Conservation (phyloP, 2,888 invertebrate genomes). For the Cephus runcator region DNA sequence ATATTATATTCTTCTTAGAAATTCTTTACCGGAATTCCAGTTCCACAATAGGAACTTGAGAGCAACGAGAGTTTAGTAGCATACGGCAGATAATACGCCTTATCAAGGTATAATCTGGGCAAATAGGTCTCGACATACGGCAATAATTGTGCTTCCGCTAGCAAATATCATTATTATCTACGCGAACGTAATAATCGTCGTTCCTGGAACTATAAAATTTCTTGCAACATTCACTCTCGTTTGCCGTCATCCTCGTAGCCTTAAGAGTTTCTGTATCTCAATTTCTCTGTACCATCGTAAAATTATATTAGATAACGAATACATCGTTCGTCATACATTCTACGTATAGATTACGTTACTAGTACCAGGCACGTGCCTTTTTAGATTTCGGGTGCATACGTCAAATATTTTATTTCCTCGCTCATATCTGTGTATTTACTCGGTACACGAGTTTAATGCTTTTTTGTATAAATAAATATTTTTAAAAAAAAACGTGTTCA, state of each 20-base stretch:
- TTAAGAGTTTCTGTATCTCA: background rate
- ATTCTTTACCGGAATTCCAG: background rate
- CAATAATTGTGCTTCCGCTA: background rate
- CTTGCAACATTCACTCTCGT: background rate
- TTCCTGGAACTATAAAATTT: background rate
- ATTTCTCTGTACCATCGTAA: background rate
- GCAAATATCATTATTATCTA: background rate
- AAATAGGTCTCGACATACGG: background rate
- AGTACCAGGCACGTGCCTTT: background rate
- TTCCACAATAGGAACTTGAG: background rate
- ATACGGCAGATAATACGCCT: background rate
- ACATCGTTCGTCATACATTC: background rate
- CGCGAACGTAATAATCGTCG: background rate
- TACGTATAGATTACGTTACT: background rate
- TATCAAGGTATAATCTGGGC: background rate
- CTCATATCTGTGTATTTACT: no score
- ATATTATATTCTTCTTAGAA: background rate
- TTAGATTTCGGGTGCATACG: background rate
- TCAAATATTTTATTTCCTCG: background rate
- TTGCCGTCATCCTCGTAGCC: background rate
- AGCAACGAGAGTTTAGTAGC: background rate
- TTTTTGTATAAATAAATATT: no score
- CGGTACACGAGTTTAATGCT: no score
- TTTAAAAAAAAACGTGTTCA: background rate
- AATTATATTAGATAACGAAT: background rate